Evolutionary conservation across 2,797 vertebrate genomes (phyloP).

Genomic region (Phrynocephalus guinanensis): DNA sequence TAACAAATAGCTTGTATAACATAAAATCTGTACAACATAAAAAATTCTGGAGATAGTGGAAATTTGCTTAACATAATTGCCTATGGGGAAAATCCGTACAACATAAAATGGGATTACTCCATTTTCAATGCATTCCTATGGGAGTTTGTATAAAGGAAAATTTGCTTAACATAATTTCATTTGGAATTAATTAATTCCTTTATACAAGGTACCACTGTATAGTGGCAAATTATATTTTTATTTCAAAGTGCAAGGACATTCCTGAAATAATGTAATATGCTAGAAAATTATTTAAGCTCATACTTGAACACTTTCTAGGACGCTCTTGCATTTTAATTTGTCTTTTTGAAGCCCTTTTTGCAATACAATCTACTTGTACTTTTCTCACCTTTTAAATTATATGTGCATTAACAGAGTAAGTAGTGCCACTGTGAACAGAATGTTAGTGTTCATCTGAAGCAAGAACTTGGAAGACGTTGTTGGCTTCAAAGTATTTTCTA

Average conservation of each 20-base stretch:
- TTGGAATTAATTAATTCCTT: no score
- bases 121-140: no score
- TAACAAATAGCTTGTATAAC: no score
- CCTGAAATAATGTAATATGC: not conserved
- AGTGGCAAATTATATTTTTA: not conserved
- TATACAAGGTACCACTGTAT: no score
- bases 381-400: not conserved
- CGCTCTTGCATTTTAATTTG: not conserved
- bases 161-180: no score
- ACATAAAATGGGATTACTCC: no score
- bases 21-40: no score
- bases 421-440: not conserved
- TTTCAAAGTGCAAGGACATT: not conserved
- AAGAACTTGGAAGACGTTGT: not conserved
- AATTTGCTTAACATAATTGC: no score
- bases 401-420: not conserved
- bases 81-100: no score
- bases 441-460: not conserved
- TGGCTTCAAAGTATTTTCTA: not conserved
- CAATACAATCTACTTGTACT: not conserved
- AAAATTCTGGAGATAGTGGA: no score
- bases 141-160: no score
- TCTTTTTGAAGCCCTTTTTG: not conserved
- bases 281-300: not conserved
- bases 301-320: not conserved